phyloP scores from a whole-genome alignment of 2,888 invertebrate genomes.

The Drosophila meridiana region DNA sequence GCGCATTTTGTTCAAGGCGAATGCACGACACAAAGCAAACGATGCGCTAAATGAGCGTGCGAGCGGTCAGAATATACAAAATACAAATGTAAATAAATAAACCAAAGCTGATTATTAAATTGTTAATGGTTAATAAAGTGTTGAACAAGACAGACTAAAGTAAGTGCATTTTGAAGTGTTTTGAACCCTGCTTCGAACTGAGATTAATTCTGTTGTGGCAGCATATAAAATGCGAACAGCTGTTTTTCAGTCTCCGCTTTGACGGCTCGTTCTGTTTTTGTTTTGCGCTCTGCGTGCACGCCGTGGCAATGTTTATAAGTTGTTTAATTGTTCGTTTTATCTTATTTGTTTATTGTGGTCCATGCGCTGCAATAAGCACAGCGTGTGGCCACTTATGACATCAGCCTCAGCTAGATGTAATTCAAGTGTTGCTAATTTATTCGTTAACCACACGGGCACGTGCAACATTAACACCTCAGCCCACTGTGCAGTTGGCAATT shows the following conservation, averaged over 20 bases:
- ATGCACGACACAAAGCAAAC: constrained; percentile 59
- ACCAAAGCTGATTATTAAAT: constrained; percentile 25
- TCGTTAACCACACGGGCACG: constrained; percentile 22
- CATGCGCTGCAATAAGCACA: constrained; percentile 20
- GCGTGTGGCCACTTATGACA: constrained; percentile 35
- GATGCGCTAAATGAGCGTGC: constrained; percentile 63
- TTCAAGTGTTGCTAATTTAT: constrained; percentile 39
- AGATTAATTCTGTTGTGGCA: constrained; percentile 28
- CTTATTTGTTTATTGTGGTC: constrained; percentile 23
- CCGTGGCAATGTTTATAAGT: constrained; percentile 44
- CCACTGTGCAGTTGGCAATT: constrained; percentile 11
- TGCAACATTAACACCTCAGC: constrained; percentile 12
- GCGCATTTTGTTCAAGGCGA: constrained; percentile 40
- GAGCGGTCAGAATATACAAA: constrained; percentile 36
- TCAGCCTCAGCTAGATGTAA: constrained; percentile 14
- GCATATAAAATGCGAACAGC: constrained; percentile 54
- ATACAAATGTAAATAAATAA: constrained; percentile 75
- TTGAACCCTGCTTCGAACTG: constrained; percentile 1
- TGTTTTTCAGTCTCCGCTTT: constrained; percentile 57
- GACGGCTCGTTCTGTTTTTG: constrained; percentile 47
- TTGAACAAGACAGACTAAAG: constrained; percentile 7
- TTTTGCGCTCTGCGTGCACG: constrained; percentile 29
- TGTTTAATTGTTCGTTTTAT: constrained; percentile 20
- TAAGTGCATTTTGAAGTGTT: constrained; percentile 30
- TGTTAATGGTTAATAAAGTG: constrained; percentile 9